Evolutionary conservation across 2,797 vertebrate species (phyloP).

Genomic region (Scarus forsteni): DNA sequence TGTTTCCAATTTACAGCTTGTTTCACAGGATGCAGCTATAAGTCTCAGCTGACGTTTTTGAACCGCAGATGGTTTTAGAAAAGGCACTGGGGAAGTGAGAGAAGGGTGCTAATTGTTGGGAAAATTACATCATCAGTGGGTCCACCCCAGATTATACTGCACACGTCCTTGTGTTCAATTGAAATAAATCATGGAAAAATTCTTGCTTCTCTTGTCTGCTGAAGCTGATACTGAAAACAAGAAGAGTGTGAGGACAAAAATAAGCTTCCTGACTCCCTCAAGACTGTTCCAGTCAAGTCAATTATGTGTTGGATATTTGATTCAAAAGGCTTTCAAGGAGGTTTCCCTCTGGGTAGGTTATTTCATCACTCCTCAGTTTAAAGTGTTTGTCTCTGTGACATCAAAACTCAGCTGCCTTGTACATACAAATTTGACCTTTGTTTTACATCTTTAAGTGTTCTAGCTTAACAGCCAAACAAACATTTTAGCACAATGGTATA

Average conservation of each 20-base stretch:
- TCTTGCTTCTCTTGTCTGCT: neutral
- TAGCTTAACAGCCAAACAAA: no score
- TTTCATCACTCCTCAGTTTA: no score
- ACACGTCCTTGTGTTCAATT: neutral
- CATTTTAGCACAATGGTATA: no score
- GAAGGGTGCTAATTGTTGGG: neutral
- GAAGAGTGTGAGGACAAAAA: neutral
- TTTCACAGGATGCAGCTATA: neutral
- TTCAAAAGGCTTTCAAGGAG: neutral
- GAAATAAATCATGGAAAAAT: neutral
- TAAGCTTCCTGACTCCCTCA: neutral
- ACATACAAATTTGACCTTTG: no score
- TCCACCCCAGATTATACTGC: no score
- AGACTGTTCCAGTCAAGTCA: neutral
- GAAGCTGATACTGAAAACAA: neutral
- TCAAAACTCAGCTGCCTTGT: no score
- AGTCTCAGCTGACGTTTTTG: neutral
- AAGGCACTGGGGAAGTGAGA: neutral
- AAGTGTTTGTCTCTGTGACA: no score
- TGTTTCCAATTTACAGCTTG: slow-evolving; percentile 5
- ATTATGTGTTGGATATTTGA: neutral
- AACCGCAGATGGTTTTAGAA: neutral
- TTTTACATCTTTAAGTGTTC: no score
- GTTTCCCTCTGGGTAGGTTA: neutral
- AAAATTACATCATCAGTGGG: neutral